Evolutionary conservation across 2,113 vertebrate genomes (phyloP), one percentile per base, ranked within the genome.

Genomic region (Channa argus): DNA sequence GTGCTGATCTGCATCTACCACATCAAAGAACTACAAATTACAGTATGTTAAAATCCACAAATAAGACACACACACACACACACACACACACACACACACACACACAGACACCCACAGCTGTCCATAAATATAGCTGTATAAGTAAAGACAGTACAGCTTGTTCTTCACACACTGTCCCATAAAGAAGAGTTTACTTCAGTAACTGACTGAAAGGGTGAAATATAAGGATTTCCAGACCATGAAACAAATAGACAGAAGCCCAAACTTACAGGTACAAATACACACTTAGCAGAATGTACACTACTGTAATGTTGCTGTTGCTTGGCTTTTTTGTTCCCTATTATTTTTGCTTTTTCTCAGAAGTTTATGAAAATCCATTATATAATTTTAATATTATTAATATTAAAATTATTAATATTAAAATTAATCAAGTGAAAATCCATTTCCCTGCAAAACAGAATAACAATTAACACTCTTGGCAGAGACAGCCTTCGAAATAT

Each of bases 401-500:
- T 24, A 24, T 24, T 24, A 24, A 24, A 24, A 24, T 24, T 24
- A 24, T 24, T 24, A 24, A 24, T 24, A 24, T 24, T 46, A 47
- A 85, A 83, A 69, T 64, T 74, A 79, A 84, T 89, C 71, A 56
- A 60, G 64, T 49, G 47, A 69, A 85, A 84, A 80, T 76, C 77
- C 82, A 71, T 87, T 63, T 67, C 66, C 36, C 47, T 56, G 52
- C 51, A 78, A 82, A 74, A 82, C 75, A 82, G 63, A 88, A 86
- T 80, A 87, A 82, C 79, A 85, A 82, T 83, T 82, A 84, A 88
- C 80, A 80, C 78, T 86, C 70, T 79, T 49, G 75, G 86, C 77
- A 10, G 41, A 62, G 72, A 74, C 55, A 38, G 71, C 46, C 71
- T 86, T 91, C 88, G 82, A 85, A 85, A 82, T 84, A 58, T 36